These are phyloP conservation scores for Xylocopa sonorina DNA, from an alignment of 1,140 invertebrate genomes.

Conservation along the genomic window DNA sequence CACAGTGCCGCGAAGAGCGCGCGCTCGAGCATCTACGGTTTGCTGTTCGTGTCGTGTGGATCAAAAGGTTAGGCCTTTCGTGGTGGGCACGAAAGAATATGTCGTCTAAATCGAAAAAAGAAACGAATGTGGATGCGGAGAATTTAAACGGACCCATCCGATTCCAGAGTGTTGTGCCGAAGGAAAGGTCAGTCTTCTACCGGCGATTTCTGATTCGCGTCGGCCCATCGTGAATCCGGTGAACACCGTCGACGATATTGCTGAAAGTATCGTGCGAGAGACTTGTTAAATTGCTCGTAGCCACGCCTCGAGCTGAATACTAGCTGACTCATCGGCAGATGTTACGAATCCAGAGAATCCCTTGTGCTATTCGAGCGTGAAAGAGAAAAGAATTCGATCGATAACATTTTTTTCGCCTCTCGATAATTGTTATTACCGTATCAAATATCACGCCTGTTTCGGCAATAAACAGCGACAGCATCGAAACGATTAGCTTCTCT, in stretches of 20 bases:
- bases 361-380: constrained; percentile 1
- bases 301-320: constrained; percentile 12
- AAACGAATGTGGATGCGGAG: constrained; percentile 17
- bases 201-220: constrained; percentile 24
- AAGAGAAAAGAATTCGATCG: constrained; percentile 26
- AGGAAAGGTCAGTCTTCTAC: constrained; percentile 68
- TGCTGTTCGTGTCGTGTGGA: constrained; percentile 14
- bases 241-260: neutral
- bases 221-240: neutral
- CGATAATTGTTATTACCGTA: neutral
- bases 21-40: constrained; percentile 41
- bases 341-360: constrained; percentile 9
- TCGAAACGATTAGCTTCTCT: neutral
- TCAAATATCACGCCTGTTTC: neutral
- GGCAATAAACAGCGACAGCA: too few relatives aligned
- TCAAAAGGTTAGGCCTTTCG: constrained; percentile 48
- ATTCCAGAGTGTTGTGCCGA: constrained; percentile 69
- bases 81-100: constrained; percentile 25
- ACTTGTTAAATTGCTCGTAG: neutral
- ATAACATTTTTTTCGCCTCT: neutral
- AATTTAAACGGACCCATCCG: constrained; percentile 55
- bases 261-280: neutral
- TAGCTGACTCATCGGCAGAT: constrained; percentile 38
- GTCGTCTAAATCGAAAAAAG: constrained; percentile 48
- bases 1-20: constrained; percentile 64